Base-by-base conservation (phyloP, 2,113 vertebrate genomes). In the Calypte anna region DNA sequence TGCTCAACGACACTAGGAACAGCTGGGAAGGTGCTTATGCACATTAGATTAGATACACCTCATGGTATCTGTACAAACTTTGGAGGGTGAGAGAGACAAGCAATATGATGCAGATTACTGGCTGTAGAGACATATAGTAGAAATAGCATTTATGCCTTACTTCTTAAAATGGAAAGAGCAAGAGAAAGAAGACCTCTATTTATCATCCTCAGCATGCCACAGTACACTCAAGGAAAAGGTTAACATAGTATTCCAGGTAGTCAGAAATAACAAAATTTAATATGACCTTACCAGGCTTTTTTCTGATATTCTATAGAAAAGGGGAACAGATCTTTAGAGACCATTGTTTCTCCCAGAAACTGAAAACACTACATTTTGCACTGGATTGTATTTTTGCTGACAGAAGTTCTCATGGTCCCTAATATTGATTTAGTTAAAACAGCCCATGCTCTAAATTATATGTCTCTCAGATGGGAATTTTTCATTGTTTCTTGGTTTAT, bases 71-170 rank as follows among this genome's bases (percentile, higher is more conserved):
- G 9, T 5, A 21, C n/a, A 20, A 16, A 7, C 18, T 21, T 4
- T 3, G 23, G 9, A 51, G 31, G 10, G 23, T 33, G 4, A 70
- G 43, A 7, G 20, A 81, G 31, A 38, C 73, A 40, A 30, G 57
- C 19, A 63, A 21, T 3, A 1, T 6, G 38, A 24, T 48, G 54
- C 66, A 46, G 27, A 13, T 33, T 11, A 10, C 10, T n/a, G 27
- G 62, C 40, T 38, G 36, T 7, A 82, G 28, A 78, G 53, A 72
- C 4, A 18, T 0, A 58, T 0, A 1, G 38, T 23, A 88, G 40
- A 87, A 82, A 66, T 0, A 1, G 23, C 31, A 76, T 28, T 86
- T 66, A 61, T 38, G 23, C 31, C 28, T 82, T 36, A 5, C 38
- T 73, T 72, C 53, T 62, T 38, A 59, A 63, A 72, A 72, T 10